Conservation (phyloP, 2,888 invertebrate genomes). For the Polymixis lichenea region DNA sequence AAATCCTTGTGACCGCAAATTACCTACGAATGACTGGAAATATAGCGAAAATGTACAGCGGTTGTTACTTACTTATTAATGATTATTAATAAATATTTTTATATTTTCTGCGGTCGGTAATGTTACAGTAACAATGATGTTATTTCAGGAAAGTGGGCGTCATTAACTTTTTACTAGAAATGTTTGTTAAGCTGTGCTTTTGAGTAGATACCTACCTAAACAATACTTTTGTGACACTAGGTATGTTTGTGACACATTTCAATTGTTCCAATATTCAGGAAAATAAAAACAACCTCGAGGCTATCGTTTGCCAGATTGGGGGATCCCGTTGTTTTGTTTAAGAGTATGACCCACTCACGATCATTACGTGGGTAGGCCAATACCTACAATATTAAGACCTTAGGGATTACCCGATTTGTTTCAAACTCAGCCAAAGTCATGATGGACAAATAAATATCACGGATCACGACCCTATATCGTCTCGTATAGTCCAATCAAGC, state of each 20-base stretch:
- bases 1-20: conserved; percentile 32
- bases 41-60: background rate
- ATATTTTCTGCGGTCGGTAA: conserved; percentile 37
- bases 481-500: no score
- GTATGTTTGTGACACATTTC: conserved; percentile 1
- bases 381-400: background rate
- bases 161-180: conserved; percentile 31
- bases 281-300: background rate
- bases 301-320: conserved; percentile 3
- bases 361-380: background rate
- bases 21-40: conserved; percentile 1
- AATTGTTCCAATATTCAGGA: background rate
- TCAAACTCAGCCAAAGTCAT: background rate
- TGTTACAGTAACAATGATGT: conserved; percentile 12
- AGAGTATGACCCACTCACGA: background rate
- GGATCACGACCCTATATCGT: no score
- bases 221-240: background rate
- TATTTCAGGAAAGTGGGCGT: conserved; percentile 45
- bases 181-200: conserved; percentile 2
- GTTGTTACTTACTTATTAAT: conserved; percentile 12
- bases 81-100: conserved; percentile 8
- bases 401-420: background rate
- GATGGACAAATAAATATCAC: background rate
- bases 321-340: conserved; percentile 10
- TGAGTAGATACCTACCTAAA: background rate